Evolutionary conservation across 2,797 vertebrate species (phyloP).

Genomic region (Lophura swinhoii): DNA sequence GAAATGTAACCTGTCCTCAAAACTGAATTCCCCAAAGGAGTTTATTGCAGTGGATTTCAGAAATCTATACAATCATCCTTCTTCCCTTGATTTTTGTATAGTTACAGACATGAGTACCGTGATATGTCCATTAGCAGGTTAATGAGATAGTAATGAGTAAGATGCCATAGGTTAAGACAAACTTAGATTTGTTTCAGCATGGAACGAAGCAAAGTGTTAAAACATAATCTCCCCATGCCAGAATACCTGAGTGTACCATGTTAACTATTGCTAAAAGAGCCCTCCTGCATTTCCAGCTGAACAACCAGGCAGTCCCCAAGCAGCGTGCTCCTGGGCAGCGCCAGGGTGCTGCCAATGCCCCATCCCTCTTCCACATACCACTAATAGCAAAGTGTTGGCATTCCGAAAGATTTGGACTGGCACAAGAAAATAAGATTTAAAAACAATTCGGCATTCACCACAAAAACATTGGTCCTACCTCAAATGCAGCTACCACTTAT

Average conservation of each 20-base stretch:
- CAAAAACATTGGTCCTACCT: neutral
- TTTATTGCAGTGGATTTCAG: neutral
- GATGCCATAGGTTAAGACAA: constrained; percentile 83
- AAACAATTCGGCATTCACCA: neutral
- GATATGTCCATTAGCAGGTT: constrained; percentile 88
- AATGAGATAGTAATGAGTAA: constrained; percentile 88
- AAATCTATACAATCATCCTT: constrained; percentile 52
- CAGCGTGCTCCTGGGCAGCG: constrained; percentile 76
- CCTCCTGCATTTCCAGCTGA: constrained; percentile 76
- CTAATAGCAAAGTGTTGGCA: neutral
- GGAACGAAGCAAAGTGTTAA: constrained; percentile 83
- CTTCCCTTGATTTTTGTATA: constrained; percentile 60
- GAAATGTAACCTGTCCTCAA: neutral
- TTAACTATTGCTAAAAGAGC: constrained; percentile 85
- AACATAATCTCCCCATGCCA: constrained; percentile 84
- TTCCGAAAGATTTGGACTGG: neutral
- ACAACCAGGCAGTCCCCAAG: constrained; percentile 78
- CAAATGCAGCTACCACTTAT: neutral
- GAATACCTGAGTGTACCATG: constrained; percentile 79
- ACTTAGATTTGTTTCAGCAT: constrained; percentile 81
- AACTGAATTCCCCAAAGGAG: neutral
- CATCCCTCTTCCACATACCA: neutral
- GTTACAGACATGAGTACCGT: constrained; percentile 76
- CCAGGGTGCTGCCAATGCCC: constrained; percentile 9
- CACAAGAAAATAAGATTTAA: neutral